Evolutionary conservation across 2,113 vertebrate genomes (phyloP).

Genomic region (Bucco capensis): DNA sequence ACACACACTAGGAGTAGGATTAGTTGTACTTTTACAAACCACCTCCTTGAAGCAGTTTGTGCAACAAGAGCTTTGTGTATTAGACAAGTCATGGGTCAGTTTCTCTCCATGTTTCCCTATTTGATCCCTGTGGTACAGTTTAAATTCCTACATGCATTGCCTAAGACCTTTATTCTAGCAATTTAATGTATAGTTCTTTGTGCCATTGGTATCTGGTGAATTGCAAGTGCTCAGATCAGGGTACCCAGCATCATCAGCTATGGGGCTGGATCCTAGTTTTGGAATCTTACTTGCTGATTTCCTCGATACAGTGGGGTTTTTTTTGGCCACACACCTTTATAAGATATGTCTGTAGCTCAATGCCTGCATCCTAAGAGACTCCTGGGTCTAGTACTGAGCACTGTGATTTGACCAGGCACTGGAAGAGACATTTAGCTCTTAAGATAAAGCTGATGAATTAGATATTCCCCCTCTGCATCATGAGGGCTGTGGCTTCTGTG

Average conservation of each 20-base stretch:
- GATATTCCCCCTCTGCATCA: not conserved
- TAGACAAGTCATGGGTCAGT: not conserved
- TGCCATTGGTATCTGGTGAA: not conserved
- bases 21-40: not conserved
- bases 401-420: not conserved
- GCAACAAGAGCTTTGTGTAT: not conserved
- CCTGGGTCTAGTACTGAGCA: not conserved
- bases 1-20: not conserved
- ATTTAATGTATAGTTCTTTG: not conserved
- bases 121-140: not conserved
- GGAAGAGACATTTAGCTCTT: not conserved
- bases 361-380: not conserved
- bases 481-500: fast-evolving
- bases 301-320: not conserved
- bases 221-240: not conserved
- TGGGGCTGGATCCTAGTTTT: not conserved
- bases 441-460: not conserved
- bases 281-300: not conserved
- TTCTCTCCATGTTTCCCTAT: not conserved
- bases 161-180: not conserved
- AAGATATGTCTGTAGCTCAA: not conserved
- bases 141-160: not conserved
- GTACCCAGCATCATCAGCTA: not conserved
- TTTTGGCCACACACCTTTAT: not conserved
- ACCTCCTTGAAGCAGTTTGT: not conserved